Base-by-base conservation (phyloP, 2,113 vertebrate species). In the Bambusicola thoracicus region DNA sequence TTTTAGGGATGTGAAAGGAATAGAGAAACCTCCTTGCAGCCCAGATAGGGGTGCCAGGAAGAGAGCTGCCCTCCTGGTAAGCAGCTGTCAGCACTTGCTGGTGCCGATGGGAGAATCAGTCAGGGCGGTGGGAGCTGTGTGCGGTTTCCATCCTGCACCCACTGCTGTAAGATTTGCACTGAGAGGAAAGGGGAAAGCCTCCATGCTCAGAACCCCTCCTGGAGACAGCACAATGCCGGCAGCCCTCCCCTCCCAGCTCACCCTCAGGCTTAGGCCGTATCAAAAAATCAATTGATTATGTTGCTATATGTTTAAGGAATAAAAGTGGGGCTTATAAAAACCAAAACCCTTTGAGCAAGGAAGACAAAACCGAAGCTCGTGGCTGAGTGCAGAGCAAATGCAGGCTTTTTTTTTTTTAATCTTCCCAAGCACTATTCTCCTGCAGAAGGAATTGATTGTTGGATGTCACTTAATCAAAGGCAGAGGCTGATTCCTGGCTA, bases 211-310 rank as follows among this genome's bases (percentile, higher is more conserved):
- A 63, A 63, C 18, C 36, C 17, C 38, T 27, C 17, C 15, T 16
- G 7, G 36, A 63, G 61, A 8, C 24, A 11, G 25, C 36, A 40
- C 36, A 38, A 18, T 4, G 61, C 36, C 6, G 10, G 61, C 61
- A 62, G 36, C 36, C 61, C 25, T 25, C 38, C 61, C 19, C 61
- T 63, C 61, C 61, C 61, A 18, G 61, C 61, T 63, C 61, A 19
- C 61, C 61, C 36, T 40, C 61, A 40, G 61, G 92, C 82, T 94
- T 91, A 94, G 95, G 94, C 61, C 67, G 72, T 93, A 96, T 87
- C 94, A 87, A 63, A 92, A 94, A 94, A 65, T 80, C 97, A 97
- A 97, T 96, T 90, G 97, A 94, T 96, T 94, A 89, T 96, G 96
- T 96, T 91, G 94, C 94, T 96, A 70, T 67, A 79, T 91, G 85